phyloP scores from a whole-genome alignment of 2,888 invertebrate genomes.

The Malthinus seriepunctatus region DNA sequence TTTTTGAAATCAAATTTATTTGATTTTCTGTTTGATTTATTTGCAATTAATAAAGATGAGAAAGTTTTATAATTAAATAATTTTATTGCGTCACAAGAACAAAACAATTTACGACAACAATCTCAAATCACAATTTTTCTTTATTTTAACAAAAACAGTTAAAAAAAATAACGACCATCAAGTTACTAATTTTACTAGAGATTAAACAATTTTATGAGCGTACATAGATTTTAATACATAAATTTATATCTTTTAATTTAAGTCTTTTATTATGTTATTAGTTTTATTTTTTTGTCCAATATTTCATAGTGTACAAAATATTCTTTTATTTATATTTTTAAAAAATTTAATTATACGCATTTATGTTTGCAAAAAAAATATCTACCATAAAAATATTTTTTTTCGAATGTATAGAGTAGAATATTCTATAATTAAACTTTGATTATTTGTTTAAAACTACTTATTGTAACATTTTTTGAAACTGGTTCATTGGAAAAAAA shows the following conservation, averaged over 20 bases:
- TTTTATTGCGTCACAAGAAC: slow-evolving; percentile 17
- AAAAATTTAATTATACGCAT: neutral
- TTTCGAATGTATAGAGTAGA: no score
- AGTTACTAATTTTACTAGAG: neutral
- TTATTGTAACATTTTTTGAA: no score
- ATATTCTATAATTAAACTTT: no score
- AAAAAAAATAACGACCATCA: neutral
- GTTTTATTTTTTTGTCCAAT: neutral
- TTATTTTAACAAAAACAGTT: neutral
- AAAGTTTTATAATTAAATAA: neutral
- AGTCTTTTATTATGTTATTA: slow-evolving; percentile 1
- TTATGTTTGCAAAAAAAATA: no score
- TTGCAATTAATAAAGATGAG: neutral
- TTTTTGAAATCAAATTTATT: no score
- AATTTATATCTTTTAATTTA: neutral
- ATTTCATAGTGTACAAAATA: slow-evolving; percentile 1
- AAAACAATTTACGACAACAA: slow-evolving; percentile 9
- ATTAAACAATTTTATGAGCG: no score
- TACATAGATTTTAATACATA: no score
- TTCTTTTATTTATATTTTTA: slow-evolving; percentile 1
- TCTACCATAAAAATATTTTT: no score
- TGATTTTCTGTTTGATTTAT: neutral
- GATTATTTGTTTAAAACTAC: no score
- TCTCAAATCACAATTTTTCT: slow-evolving; percentile 9
- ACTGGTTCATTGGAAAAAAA: no score